phyloP scores from a whole-genome alignment of 2,888 invertebrate species.

The Sesamia inferens region DNA sequence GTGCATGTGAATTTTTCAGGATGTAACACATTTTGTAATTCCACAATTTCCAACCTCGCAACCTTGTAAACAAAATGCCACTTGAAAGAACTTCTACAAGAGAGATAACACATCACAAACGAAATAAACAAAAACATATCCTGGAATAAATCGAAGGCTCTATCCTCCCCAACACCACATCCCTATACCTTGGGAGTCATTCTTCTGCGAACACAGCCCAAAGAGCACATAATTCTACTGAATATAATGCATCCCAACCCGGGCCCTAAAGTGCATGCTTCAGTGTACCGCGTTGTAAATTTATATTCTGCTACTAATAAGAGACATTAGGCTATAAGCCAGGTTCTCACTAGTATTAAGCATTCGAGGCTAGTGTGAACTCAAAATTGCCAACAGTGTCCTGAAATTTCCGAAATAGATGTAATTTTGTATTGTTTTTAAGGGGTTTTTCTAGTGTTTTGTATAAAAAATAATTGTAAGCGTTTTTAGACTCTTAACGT shows the following conservation, averaged over 20 bases:
- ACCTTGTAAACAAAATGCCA: background rate
- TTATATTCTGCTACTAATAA: slow-evolving; percentile 69
- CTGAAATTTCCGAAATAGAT: background rate
- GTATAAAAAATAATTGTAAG: background rate
- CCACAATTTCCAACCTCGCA: background rate
- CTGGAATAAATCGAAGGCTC: slow-evolving; percentile 52
- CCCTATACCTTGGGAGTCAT: slow-evolving; percentile 79
- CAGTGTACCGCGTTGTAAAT: slow-evolving; percentile 68
- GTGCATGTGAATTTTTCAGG: slow-evolving; percentile 19
- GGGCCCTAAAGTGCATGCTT: slow-evolving; percentile 77
- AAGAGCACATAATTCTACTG: slow-evolving; percentile 75
- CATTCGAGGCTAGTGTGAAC: slow-evolving; percentile 35
- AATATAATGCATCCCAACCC: slow-evolving; percentile 75
- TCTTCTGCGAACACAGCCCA: slow-evolving; percentile 74
- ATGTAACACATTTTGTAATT: background rate
- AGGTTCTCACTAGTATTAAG: slow-evolving; percentile 44
- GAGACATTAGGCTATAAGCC: slow-evolving; percentile 63
- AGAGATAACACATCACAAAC: slow-evolving; percentile 8
- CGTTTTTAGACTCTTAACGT: background rate
- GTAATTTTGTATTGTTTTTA: slow-evolving; percentile 21
- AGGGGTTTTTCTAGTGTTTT: background rate
- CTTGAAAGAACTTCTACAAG: background rate
- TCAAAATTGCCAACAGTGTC: slow-evolving; percentile 39
- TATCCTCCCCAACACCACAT: slow-evolving; percentile 30
- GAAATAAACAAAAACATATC: slow-evolving; percentile 48